These are phyloP conservation scores for Drosophila chauvacae DNA, from an alignment of 1,140 invertebrate genomes.

Conservation along the genomic window DNA sequence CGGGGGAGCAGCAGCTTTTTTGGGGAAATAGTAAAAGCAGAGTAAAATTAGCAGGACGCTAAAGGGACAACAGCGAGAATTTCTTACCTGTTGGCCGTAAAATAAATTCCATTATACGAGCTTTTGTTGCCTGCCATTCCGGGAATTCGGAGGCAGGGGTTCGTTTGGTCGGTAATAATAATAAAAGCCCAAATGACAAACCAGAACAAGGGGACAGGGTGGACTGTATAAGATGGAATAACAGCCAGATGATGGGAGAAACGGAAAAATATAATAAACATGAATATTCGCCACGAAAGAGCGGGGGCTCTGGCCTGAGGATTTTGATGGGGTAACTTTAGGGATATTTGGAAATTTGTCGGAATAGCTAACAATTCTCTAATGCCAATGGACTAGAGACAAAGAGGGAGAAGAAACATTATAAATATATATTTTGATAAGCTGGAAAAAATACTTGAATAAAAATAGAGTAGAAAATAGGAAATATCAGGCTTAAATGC, in stretches of 20 bases:
- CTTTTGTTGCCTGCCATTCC: constrained; percentile 37
- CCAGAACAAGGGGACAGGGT: constrained; percentile 3
- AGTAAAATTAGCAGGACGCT: constrained; percentile 71
- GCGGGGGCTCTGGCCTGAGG: background rate
- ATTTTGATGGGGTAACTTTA: constrained; percentile 5
- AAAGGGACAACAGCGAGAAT: constrained; percentile 71
- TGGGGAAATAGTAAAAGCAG: constrained; percentile 72
- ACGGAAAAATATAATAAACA: constrained; percentile 26
- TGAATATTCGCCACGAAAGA: constrained; percentile 10
- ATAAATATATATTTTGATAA: background rate
- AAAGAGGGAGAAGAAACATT: background rate
- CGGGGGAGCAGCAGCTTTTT: constrained; percentile 8
- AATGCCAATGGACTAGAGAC: background rate
- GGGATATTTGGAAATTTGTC: constrained; percentile 1
- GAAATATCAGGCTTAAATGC: too few relatives aligned
- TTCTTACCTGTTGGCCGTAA: constrained; percentile 82
- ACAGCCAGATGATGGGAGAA: constrained; percentile 33
- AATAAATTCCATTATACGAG: constrained; percentile 80
- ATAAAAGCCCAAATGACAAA: constrained; percentile 60
- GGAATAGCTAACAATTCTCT: constrained; percentile 8
- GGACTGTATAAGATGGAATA: constrained; percentile 20
- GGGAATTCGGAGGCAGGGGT: constrained; percentile 6
- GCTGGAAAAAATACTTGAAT: background rate
- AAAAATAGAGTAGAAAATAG: background rate
- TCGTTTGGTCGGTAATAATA: constrained; percentile 38